Conservation (phyloP, 2,797 vertebrate species). For the Pygocentrus nattereri region DNA sequence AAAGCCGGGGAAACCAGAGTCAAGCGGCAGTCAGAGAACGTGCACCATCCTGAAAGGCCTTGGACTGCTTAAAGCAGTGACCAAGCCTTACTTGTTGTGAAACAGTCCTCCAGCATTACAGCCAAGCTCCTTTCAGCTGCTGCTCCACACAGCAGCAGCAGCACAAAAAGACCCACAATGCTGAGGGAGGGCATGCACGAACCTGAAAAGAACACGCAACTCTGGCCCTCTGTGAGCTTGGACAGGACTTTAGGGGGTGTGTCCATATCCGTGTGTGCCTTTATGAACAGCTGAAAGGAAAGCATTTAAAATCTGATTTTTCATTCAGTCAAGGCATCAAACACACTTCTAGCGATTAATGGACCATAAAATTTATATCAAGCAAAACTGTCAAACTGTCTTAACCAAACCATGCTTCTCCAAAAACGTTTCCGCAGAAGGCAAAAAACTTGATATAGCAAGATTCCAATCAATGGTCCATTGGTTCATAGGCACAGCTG, state of each 20-base stretch:
- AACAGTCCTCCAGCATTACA: not conserved
- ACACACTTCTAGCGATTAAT: too few relatives aligned
- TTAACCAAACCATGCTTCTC: too few relatives aligned
- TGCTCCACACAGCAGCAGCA: not conserved
- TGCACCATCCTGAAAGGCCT: not conserved
- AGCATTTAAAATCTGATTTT: too few relatives aligned
- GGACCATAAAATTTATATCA: too few relatives aligned
- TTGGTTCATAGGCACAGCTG: too few relatives aligned
- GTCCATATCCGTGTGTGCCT: not conserved
- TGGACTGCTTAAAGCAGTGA: not conserved
- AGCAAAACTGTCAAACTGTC: too few relatives aligned
- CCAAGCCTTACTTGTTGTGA: not conserved
- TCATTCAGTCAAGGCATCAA: too few relatives aligned
- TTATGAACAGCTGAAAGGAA: not conserved
- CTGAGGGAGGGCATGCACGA: not conserved
- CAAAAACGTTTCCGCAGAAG: too few relatives aligned
- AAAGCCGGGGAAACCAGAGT: too few relatives aligned
- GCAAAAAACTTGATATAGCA: too few relatives aligned
- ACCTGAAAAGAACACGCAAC: slow-evolving; percentile 1
- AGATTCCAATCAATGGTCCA: too few relatives aligned
- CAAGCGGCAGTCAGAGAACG: not conserved
- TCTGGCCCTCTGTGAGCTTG: not conserved
- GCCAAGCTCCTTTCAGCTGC: not conserved
- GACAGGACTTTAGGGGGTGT: not conserved
- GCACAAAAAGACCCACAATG: not conserved